Evolutionary conservation across 2,113 vertebrate species (phyloP).

Genomic region (Crypturellus undulatus): DNA sequence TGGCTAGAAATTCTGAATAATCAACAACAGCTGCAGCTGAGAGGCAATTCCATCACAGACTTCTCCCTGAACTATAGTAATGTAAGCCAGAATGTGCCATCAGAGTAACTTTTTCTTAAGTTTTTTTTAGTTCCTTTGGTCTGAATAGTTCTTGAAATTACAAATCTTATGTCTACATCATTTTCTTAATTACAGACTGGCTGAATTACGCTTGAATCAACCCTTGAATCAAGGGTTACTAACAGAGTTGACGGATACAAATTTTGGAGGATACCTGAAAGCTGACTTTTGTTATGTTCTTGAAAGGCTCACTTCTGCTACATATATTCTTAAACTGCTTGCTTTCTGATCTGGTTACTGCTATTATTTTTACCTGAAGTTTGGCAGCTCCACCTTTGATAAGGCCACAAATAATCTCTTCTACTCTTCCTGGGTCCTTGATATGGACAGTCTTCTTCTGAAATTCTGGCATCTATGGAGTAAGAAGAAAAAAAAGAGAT

Average conservation of each 20-base stretch:
- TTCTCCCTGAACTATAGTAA: background rate
- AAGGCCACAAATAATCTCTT: slow-evolving; percentile 95
- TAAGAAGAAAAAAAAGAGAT: background rate
- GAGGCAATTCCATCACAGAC: background rate
- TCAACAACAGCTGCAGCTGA: background rate
- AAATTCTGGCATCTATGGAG: slow-evolving; percentile 94
- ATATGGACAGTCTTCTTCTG: slow-evolving; percentile 94
- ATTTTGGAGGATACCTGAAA: background rate
- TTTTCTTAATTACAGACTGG: background rate
- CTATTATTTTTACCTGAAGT: slow-evolving; percentile 87
- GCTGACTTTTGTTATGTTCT: background rate
- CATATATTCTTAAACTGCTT: background rate
- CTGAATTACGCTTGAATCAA: background rate
- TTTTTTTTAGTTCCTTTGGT: background rate
- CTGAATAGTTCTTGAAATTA: slow-evolving; percentile 12
- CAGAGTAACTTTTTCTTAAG: background rate
- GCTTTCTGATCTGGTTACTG: background rate
- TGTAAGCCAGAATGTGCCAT: background rate
- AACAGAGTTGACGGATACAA: background rate
- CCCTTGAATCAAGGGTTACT: background rate
- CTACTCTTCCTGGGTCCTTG: slow-evolving; percentile 91
- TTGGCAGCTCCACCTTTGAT: slow-evolving; percentile 96
- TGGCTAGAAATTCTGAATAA: slow-evolving; percentile 41
- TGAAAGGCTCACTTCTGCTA: background rate
- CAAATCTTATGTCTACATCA: background rate